These are phyloP conservation scores for Lindbergichthys nudifrons DNA, from an alignment of 2,797 vertebrate genomes.

Conservation along the genomic window DNA sequence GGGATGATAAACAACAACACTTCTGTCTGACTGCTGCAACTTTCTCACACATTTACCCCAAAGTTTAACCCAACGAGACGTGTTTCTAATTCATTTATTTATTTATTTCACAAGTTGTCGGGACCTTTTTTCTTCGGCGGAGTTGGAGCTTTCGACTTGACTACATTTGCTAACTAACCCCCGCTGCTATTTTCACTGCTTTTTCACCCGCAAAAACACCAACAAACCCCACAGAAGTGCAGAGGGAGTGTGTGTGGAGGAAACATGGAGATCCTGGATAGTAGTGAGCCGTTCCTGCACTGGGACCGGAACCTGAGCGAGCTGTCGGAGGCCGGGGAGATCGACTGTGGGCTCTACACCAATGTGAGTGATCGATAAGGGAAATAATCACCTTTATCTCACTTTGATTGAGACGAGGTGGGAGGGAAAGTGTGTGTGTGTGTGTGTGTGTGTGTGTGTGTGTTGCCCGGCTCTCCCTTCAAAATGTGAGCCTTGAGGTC, in stretches of 20 bases:
- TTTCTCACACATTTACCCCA: too few relatives aligned
- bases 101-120: slow-evolving; percentile 24
- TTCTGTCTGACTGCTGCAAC: slow-evolving; percentile 8
- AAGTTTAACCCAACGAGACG: background rate
- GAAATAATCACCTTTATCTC: background rate
- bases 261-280: slow-evolving; percentile 93
- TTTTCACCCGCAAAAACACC: background rate
- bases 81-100: rapidly evolving
- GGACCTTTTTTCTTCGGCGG: slow-evolving; percentile 52
- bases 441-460: background rate
- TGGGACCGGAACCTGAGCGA: slow-evolving; percentile 97
- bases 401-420: too few relatives aligned
- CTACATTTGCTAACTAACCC: background rate
- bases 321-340: slow-evolving; percentile 91
- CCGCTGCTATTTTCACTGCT: background rate
- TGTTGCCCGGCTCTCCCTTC: too few relatives aligned
- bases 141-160: slow-evolving; percentile 24
- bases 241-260: slow-evolving; percentile 5
- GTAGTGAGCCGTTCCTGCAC: slow-evolving; percentile 88
- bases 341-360: slow-evolving; percentile 89
- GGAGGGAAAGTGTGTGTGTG: too few relatives aligned
- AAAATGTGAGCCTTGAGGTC: too few relatives aligned
- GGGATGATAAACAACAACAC: slow-evolving; percentile 64
- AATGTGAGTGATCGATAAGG: slow-evolving; percentile 85
- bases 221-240: background rate